phyloP scores from a whole-genome alignment of 2,888 invertebrate species.

The Poecilobothrus nobilitatus region DNA sequence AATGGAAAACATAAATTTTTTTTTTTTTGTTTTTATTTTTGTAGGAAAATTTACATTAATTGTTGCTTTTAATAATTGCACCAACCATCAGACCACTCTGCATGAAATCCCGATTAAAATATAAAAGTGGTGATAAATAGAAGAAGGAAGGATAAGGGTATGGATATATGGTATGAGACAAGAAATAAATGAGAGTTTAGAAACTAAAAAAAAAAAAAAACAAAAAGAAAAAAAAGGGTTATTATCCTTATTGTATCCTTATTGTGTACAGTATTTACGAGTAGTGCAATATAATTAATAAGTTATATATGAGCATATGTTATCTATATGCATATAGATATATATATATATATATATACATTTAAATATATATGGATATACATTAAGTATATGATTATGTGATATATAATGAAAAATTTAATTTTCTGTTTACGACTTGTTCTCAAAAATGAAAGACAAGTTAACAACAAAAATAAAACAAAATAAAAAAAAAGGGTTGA shows the following conservation, averaged over 20 bases:
- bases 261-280: neutral
- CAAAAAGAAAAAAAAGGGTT: neutral
- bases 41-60: neutral
- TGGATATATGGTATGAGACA: neutral
- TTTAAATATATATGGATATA: neutral
- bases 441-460: too few species aligned
- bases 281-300: neutral
- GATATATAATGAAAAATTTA: neutral
- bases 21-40: neutral
- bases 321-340: too few species aligned
- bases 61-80: constrained; percentile 4
- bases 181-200: neutral
- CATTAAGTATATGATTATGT: too few species aligned
- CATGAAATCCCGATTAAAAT: neutral
- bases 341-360: neutral
- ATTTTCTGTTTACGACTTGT: neutral
- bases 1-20: too few species aligned
- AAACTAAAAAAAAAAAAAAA: neutral
- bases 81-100: neutral
- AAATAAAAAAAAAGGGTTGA: neutral
- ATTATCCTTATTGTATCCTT: neutral
- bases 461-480: too few species aligned
- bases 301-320: neutral
- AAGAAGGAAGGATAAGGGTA: neutral
- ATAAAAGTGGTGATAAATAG: too few species aligned